A percentile compares a stretch with the other conserved stretches of the same genome.
Evolutionary conservation across 2,888 invertebrate species (phyloP).

Genomic region (Gibbula magus): DNA sequence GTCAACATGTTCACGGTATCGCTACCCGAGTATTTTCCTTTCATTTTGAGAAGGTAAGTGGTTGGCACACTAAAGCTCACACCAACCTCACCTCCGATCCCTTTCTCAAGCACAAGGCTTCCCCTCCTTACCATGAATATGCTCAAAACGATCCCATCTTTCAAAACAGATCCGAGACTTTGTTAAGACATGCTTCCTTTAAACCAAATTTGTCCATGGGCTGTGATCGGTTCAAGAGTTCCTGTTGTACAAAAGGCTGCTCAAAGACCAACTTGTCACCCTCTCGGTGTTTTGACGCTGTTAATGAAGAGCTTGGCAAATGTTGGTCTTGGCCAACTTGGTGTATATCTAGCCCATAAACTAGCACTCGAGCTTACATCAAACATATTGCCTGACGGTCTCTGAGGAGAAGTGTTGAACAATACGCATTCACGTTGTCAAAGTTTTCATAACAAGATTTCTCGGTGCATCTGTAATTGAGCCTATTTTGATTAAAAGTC

Average conservation of each 20-base stretch:
- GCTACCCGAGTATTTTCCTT: neutral
- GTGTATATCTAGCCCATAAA: neutral
- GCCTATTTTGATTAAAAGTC: neutral
- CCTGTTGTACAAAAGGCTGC: neutral
- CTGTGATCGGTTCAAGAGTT: neutral
- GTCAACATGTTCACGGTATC: constrained; percentile 10
- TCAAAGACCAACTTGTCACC: neutral
- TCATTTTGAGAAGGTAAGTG: constrained; percentile 5
- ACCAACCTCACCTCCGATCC: no score
- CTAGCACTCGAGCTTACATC: neutral
- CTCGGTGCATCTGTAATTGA: neutral
- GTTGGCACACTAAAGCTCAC: neutral
- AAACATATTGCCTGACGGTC: neutral
- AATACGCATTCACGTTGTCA: neutral
- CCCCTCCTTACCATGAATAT: neutral
- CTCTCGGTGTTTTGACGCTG: neutral
- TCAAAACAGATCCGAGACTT: neutral
- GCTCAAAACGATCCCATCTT: neutral
- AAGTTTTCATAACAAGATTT: neutral
- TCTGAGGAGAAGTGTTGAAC: neutral
- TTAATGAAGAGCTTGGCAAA: constrained; percentile 4
- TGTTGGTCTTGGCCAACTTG: neutral
- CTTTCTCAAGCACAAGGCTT: no score
- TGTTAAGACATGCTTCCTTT: neutral
- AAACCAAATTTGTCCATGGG: neutral